Conservation (phyloP, 1,140 invertebrate genomes). For the Sipha flava region DNA sequence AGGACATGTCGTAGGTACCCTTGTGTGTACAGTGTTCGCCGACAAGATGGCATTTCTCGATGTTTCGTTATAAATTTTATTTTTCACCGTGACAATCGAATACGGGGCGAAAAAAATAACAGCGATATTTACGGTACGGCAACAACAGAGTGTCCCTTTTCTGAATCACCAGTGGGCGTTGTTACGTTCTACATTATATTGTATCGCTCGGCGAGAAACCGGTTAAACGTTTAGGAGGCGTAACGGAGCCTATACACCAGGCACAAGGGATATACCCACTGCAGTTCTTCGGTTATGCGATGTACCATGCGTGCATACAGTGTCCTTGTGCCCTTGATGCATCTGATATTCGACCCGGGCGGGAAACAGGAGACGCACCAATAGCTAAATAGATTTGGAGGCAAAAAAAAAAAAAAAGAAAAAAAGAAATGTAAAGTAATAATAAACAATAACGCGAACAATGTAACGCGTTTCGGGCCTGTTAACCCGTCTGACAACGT, state of each 20-base stretch:
- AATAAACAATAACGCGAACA: background rate
- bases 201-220: background rate
- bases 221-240: conserved; percentile 15
- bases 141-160: background rate
- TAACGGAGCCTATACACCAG: background rate
- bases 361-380: conserved; percentile 7
- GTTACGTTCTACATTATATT: background rate
- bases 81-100: background rate
- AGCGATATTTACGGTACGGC: no score
- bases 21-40: background rate
- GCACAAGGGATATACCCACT: background rate
- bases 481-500: background rate
- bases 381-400: background rate
- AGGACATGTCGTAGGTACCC: background rate
- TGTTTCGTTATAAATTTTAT: background rate
- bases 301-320: background rate
- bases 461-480: background rate
- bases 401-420: no score
- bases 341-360: conserved; percentile 9
- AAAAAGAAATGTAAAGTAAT: no score
- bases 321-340: background rate
- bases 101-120: background rate
- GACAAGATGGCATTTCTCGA: background rate
- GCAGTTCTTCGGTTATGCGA: background rate
- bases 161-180: background rate